These are phyloP conservation scores for Petrocephalus zakoni DNA, from an alignment of 2,113 vertebrate genomes.

Conservation along the genomic window DNA sequence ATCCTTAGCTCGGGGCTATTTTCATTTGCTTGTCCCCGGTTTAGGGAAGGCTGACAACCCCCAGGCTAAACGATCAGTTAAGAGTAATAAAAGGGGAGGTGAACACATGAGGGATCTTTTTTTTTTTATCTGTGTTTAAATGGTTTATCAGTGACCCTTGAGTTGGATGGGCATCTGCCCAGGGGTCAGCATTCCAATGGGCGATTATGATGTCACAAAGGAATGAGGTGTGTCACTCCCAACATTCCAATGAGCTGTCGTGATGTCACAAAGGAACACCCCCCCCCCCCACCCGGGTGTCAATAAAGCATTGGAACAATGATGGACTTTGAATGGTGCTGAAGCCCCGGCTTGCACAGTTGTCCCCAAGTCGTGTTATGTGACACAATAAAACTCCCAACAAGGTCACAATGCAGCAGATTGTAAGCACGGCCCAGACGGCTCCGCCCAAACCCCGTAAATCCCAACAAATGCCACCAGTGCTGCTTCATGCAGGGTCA, in stretches of 20 bases:
- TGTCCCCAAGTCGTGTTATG: conserved; percentile 24
- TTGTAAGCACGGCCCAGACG: conserved; percentile 16
- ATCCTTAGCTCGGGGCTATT: background rate
- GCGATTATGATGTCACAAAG: conserved; percentile 18
- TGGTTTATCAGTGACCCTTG: conserved; percentile 27
- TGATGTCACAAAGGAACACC: conserved; percentile 18
- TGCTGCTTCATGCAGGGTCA: background rate
- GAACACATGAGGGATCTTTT: conserved; percentile 28
- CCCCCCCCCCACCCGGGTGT: too few species aligned
- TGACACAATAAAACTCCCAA: background rate
- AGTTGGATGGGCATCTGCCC: background rate
- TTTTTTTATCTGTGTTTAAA: conserved; percentile 37
- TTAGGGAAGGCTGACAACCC: conserved; percentile 14
- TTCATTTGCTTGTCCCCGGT: background rate
- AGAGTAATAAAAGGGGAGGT: background rate
- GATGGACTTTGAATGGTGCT: conserved; percentile 19
- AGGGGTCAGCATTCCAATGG: conserved; percentile 31
- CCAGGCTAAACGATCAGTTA: conserved; percentile 39
- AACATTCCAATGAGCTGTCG: conserved; percentile 27
- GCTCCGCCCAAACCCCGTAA: conserved; percentile 8
- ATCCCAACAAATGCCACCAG: conserved; percentile 28
- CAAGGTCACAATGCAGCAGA: conserved; percentile 13
- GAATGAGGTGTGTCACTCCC: conserved; percentile 28
- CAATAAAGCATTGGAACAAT: conserved; percentile 24
- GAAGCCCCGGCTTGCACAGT: conserved; percentile 11